These are phyloP conservation scores for Petrocephalus zakoni DNA, from an alignment of 2,113 vertebrate species.

Conservation along the genomic window DNA sequence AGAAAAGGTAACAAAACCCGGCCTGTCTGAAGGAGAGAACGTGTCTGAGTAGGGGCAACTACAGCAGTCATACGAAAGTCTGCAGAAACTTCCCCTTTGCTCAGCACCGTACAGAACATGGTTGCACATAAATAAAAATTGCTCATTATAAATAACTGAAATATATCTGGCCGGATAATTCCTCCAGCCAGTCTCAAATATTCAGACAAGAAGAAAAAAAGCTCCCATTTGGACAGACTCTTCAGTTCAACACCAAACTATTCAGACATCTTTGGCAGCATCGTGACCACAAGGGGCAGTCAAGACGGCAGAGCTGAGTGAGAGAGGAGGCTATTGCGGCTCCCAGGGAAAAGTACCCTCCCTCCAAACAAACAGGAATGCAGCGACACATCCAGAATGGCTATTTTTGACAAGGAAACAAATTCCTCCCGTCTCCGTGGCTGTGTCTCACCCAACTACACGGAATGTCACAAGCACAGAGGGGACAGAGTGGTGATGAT, in stretches of 20 bases:
- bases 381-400: constrained; percentile 7
- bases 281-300: neutral
- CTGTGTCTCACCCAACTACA: neutral
- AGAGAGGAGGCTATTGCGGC: neutral
- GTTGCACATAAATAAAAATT: neutral
- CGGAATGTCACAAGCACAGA: constrained; percentile 6
- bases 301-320: neutral
- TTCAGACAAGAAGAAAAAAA: neutral
- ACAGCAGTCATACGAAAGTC: neutral
- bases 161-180: neutral
- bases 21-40: neutral
- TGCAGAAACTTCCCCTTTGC: neutral
- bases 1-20: neutral
- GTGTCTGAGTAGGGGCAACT: neutral
- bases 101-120: neutral
- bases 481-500: neutral
- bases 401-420: constrained; percentile 26
- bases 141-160: neutral
- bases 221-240: neutral
- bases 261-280: neutral
- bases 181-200: neutral
- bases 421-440: constrained; percentile 9
- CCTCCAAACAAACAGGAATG: constrained; percentile 22
- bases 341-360: neutral
- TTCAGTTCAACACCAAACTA: neutral